phyloP scores from a whole-genome alignment of 2,888 invertebrate genomes.

The Ornithoptera priamus region DNA sequence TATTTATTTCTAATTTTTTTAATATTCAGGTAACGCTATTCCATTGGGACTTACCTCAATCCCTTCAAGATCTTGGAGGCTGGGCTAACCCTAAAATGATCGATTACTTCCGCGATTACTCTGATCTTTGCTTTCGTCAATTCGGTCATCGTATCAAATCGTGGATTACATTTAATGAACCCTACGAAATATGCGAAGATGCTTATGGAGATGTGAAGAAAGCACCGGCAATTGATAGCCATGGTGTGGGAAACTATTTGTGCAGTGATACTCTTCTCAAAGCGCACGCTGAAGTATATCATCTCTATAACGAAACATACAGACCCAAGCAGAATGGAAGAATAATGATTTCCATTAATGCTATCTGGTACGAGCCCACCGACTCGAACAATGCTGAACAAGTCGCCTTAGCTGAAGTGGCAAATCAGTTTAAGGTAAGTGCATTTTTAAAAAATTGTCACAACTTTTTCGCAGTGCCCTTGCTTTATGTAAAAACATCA shows the following conservation, averaged over 20 bases:
- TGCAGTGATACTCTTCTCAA: conserved; percentile 83
- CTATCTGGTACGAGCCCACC: conserved; percentile 77
- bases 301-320: conserved; percentile 82
- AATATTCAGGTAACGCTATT: conserved; percentile 79
- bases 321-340: conserved; percentile 76
- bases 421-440: conserved; percentile 74
- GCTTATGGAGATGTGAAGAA: conserved; percentile 77
- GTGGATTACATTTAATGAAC: conserved; percentile 87
- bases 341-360: conserved; percentile 76
- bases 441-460: background rate
- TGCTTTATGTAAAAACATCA: background rate
- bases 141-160: conserved; percentile 81
- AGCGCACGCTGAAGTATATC: conserved; percentile 84
- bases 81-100: conserved; percentile 77
- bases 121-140: conserved; percentile 74
- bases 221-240: conserved; percentile 76
- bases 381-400: conserved; percentile 65
- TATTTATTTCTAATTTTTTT: too few species aligned
- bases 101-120: conserved; percentile 79
- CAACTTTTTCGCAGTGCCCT: too few species aligned
- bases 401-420: conserved; percentile 69
- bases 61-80: conserved; percentile 78
- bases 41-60: conserved; percentile 84
- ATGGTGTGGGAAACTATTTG: conserved; percentile 82
- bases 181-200: conserved; percentile 75